Evolutionary conservation across 2,797 vertebrate genomes (phyloP).

Genomic region (Dicrostonyx torquatus): DNA sequence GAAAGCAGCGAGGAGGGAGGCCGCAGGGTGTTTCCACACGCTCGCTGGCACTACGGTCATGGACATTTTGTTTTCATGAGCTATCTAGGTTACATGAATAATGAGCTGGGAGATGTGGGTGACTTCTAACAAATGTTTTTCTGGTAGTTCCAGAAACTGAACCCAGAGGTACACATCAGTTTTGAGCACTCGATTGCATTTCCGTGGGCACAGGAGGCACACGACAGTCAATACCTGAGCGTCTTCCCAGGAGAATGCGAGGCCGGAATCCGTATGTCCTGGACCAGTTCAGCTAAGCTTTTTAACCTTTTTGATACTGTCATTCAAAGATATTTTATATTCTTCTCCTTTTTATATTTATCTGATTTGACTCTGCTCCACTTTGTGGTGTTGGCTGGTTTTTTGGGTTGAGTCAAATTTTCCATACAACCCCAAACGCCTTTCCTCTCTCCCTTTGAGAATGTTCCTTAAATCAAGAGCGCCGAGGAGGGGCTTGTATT

Average conservation of each 20-base stretch:
- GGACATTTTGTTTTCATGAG: constrained; percentile 70
- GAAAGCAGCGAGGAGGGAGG: no score
- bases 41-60: constrained; percentile 35
- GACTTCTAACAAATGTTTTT: constrained; percentile 70
- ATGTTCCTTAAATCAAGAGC: constrained; percentile 80
- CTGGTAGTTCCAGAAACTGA: constrained; percentile 69
- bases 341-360: constrained; percentile 87
- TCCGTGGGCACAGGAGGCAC: not conserved
- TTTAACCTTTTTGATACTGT: constrained; percentile 84
- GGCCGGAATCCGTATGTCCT: not conserved
- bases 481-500: constrained; percentile 79
- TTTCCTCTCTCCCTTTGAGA: constrained; percentile 72
- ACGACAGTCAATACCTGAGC: constrained; percentile 34
- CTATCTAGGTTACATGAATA: constrained; percentile 65
- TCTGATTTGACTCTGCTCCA: constrained; percentile 87
- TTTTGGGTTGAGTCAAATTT: constrained; percentile 84
- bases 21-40: constrained; percentile 45
- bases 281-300: constrained; percentile 66
- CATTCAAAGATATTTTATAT: constrained; percentile 86
- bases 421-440: constrained; percentile 84
- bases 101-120: constrained; percentile 30
- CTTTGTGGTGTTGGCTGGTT: constrained; percentile 87
- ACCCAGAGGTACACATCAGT: constrained; percentile 62
- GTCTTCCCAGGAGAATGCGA: constrained; percentile 2
- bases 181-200: constrained; percentile 42